Base-by-base conservation (phyloP, 1,140 invertebrate species). In the Pseudoatta argentina region DNA sequence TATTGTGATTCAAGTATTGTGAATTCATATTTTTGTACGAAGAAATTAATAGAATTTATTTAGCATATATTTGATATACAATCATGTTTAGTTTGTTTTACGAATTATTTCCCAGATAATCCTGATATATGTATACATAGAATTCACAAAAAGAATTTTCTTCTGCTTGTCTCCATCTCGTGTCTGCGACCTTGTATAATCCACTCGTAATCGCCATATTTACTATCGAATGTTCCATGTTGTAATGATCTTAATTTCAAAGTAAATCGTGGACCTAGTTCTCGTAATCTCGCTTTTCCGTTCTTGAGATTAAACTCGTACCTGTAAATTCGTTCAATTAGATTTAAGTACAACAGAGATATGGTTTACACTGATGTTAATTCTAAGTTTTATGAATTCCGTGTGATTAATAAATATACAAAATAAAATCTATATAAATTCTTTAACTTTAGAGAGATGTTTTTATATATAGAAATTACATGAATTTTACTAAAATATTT, bases 151-250 rank as follows among this genome's bases (percentile, higher is more conserved):
- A 98, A 98, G 96, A 99, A 99, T 93, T 97, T 97, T 95, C 98
- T 96, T 92, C 98, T 96, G 88, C 97, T 98, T 0, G 97, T 98
- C 95, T 99, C 98, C 97, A 99, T 97, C 92, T 98, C 97, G 94
- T 99, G 98, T 53, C 98, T 95, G 91, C 97, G 96, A 76, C 98
- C 98, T 93, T 99, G 98, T 86, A 99, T 98, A 86, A 99, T 97
- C 99, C 99, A 99, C 95, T 99, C 98, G 94, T 98, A 99, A 94
- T 99, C 98, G 2, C 99, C 99, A 93, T 97, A 97, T 95, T 99
- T 99, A 51, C 98, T 98, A 95, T 99, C 98, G 95, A 99, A 99
- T 0, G 98, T 99, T 76, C 99, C 99, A 94, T 99, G 97, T 92
- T 99, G 99, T 57, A 99, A 95, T 16, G 98, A 99, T 87, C 97